phyloP scores from a whole-genome alignment of 2,888 invertebrate species.

The Morinoia aosen region DNA sequence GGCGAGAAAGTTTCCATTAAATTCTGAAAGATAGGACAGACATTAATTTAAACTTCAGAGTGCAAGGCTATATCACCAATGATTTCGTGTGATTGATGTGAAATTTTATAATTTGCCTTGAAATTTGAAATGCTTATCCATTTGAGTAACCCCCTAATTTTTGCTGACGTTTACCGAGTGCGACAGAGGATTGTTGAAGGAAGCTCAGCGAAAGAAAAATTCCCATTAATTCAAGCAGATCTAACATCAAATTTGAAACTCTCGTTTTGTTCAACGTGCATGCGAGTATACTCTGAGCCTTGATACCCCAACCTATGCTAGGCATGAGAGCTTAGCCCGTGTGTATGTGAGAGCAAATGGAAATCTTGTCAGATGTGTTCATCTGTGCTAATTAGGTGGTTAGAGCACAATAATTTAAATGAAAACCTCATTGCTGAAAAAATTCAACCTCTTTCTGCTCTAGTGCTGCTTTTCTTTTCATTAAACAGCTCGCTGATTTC shows the following conservation, averaged over 20 bases:
- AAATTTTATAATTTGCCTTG: not conserved
- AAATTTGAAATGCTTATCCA: not conserved
- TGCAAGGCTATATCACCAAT: not conserved
- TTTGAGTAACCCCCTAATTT: not conserved
- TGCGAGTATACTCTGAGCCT: not conserved
- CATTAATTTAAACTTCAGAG: not conserved
- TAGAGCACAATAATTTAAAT: not conserved
- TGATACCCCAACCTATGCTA: not conserved
- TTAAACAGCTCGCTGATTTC: not conserved
- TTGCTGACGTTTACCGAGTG: not conserved
- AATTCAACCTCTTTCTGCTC: not conserved
- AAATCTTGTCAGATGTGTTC: not conserved
- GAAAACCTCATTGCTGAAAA: not conserved
- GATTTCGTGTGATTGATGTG: no score
- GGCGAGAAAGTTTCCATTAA: not conserved
- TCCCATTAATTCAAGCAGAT: not conserved
- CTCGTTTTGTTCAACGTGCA: not conserved
- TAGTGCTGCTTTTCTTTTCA: no score
- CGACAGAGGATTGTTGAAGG: not conserved
- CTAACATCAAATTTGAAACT: not conserved
- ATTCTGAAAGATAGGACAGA: not conserved
- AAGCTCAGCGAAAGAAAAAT: not conserved
- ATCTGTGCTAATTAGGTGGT: not conserved
- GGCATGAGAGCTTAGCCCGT: not conserved
- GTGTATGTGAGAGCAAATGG: no score